phyloP scores from a whole-genome alignment of 2,888 invertebrate species.

The Amorpha juglandis region DNA sequence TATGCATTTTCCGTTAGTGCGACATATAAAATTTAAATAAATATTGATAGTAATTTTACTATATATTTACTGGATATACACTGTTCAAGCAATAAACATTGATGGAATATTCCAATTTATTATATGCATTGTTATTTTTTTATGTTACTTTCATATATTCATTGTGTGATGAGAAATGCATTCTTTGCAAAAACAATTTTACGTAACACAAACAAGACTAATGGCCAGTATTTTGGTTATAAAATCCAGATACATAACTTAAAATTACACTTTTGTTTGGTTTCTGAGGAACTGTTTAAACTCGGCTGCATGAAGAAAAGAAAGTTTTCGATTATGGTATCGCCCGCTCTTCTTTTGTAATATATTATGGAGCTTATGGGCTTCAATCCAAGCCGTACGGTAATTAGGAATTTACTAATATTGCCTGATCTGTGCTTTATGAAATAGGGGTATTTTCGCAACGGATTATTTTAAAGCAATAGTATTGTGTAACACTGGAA shows the following conservation, averaged over 20 bases:
- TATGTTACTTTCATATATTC: not conserved
- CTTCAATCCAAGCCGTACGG: conserved; percentile 43
- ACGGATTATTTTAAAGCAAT: conserved; percentile 33
- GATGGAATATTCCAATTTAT: not conserved
- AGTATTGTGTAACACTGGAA: not conserved
- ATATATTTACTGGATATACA: not conserved
- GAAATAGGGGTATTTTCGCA: conserved; percentile 33
- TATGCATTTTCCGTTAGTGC: too few relatives aligned
- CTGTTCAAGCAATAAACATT: not conserved
- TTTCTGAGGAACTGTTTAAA: too few relatives aligned
- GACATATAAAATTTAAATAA: too few relatives aligned
- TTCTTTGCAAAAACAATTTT: not conserved
- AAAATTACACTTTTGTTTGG: too few relatives aligned
- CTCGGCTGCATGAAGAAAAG: not conserved
- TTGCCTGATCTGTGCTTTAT: conserved; percentile 40
- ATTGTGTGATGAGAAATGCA: not conserved
- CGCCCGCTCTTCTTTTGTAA: conserved; percentile 24
- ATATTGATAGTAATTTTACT: too few relatives aligned
- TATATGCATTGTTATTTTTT: not conserved
- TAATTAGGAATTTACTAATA: conserved; percentile 38
- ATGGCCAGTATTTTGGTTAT: too few relatives aligned
- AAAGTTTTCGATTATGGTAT: not conserved
- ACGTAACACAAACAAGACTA: too few relatives aligned
- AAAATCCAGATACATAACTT: too few relatives aligned
- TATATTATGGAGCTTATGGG: conserved; percentile 32